phyloP scores from a whole-genome alignment of 2,797 vertebrate genomes.

The Cichlasoma orientale region DNA sequence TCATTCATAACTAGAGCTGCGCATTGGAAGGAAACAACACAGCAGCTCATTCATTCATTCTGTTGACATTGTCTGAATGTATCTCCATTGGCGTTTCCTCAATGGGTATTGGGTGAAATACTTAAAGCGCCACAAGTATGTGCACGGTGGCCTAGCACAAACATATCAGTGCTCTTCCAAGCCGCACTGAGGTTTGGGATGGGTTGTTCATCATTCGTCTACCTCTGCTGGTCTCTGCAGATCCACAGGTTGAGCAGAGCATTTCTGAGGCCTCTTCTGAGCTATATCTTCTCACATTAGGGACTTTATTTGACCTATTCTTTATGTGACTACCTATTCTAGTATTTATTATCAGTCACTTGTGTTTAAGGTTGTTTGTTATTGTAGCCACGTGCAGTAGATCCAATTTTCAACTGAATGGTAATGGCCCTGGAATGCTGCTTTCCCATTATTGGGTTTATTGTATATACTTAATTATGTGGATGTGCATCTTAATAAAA shows the following conservation, averaged over 20 bases:
- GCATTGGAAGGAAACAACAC: slow-evolving; percentile 58
- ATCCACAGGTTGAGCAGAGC: slow-evolving; percentile 51
- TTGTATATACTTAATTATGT: slow-evolving; percentile 43
- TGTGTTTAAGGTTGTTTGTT: slow-evolving; percentile 42
- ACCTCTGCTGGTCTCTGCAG: slow-evolving; percentile 73
- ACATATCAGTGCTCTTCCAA: slow-evolving; percentile 74
- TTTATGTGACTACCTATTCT: slow-evolving; percentile 12
- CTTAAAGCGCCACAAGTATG: slow-evolving; percentile 74
- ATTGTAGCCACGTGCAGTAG: slow-evolving; percentile 13
- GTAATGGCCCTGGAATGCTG: slow-evolving; percentile 56
- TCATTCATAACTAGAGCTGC: slow-evolving; percentile 68
- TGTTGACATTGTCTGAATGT: slow-evolving; percentile 79
- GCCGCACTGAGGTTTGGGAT: slow-evolving; percentile 60
- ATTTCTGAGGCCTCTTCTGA: slow-evolving; percentile 13
- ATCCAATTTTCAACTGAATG: slow-evolving; percentile 32
- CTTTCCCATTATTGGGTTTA: slow-evolving; percentile 45
- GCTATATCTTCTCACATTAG: slow-evolving; percentile 16
- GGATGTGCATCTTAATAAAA: slow-evolving; percentile 47
- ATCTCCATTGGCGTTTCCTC: slow-evolving; percentile 78
- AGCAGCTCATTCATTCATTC: slow-evolving; percentile 73
- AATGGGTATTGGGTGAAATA: slow-evolving; percentile 75
- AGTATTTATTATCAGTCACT: slow-evolving; percentile 69
- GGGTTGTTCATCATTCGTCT: slow-evolving; percentile 68
- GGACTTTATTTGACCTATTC: slow-evolving; percentile 21
- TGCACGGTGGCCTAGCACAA: slow-evolving; percentile 66